Percentiles rank a stretch among this genome's conserved stretches.
Conservation (phyloP, 2,888 invertebrate species). For the Biston stratarius region DNA sequence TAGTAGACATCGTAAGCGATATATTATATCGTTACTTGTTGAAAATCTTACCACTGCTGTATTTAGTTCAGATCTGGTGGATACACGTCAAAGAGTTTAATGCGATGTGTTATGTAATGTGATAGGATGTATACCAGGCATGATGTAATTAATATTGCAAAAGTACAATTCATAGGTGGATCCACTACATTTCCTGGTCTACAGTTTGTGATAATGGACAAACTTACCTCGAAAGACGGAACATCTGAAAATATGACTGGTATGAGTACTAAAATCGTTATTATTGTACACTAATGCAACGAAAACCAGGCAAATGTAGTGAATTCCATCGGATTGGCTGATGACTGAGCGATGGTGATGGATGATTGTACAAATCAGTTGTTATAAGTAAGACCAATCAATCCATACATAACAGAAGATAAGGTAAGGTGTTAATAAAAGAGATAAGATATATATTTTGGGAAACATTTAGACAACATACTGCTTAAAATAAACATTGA, state of each 20-base stretch:
- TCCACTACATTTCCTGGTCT: conserved; percentile 78
- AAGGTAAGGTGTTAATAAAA: conserved; percentile 2
- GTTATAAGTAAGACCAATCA: background rate
- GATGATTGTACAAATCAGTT: conserved; percentile 80
- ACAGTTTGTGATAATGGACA: conserved; percentile 64
- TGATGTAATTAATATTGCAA: conserved; percentile 40
- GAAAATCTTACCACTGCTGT: background rate
- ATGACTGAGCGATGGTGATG: conserved; percentile 46
- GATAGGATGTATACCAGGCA: conserved; percentile 33
- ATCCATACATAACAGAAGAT: background rate
- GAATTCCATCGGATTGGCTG: conserved; percentile 61
- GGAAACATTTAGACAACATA: conserved; percentile 11
- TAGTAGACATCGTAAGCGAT: background rate
- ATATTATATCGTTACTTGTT: background rate
- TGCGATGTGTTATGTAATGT: conserved; percentile 44
- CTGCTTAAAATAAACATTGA: conserved; percentile 18
- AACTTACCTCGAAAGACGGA: conserved; percentile 79
- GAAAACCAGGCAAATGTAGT: conserved; percentile 73
- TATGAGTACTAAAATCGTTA: conserved; percentile 63
- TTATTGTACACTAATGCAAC: conserved; percentile 49
- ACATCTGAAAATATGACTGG: conserved; percentile 80
- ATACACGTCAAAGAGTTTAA: conserved; percentile 19
- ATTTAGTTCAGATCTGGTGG: background rate
- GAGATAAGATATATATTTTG: background rate
- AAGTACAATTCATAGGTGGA: conserved; percentile 59